phyloP scores from a whole-genome alignment of 2,113 vertebrate species.

The Struthio camelus region DNA sequence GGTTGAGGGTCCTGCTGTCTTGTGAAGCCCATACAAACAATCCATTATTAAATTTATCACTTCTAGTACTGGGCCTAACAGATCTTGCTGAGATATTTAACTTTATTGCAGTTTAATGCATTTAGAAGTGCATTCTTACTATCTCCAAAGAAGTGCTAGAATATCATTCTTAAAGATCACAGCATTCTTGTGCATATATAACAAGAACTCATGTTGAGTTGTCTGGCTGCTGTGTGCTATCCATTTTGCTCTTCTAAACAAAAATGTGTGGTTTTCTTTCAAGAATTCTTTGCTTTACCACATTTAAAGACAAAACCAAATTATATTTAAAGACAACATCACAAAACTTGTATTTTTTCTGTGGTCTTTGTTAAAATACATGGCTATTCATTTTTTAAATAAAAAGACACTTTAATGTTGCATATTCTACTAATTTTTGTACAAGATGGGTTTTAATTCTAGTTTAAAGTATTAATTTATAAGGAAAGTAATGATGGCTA shows the following conservation, averaged over 20 bases:
- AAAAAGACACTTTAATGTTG: background rate
- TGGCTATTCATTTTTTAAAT: background rate
- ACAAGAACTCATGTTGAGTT: background rate
- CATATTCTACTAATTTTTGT: background rate
- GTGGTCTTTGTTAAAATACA: background rate
- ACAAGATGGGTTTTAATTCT: background rate
- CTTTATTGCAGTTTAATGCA: background rate
- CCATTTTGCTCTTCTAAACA: background rate
- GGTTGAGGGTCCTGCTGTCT: background rate
- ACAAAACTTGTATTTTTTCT: background rate
- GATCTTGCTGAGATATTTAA: background rate
- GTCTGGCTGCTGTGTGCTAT: background rate
- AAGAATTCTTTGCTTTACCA: background rate
- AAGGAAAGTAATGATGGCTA: background rate
- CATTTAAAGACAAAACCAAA: background rate
- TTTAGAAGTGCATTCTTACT: background rate
- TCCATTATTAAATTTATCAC: background rate
- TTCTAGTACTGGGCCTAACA: background rate
- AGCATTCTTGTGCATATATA: rapidly evolving
- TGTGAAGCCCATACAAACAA: background rate
- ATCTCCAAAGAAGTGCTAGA: background rate
- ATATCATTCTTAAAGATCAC: background rate
- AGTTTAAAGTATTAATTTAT: background rate
- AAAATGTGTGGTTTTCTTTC: background rate
- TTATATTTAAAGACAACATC: background rate